phyloP scores from a whole-genome alignment of 2,888 invertebrate genomes.

The Cantharis rustica region DNA sequence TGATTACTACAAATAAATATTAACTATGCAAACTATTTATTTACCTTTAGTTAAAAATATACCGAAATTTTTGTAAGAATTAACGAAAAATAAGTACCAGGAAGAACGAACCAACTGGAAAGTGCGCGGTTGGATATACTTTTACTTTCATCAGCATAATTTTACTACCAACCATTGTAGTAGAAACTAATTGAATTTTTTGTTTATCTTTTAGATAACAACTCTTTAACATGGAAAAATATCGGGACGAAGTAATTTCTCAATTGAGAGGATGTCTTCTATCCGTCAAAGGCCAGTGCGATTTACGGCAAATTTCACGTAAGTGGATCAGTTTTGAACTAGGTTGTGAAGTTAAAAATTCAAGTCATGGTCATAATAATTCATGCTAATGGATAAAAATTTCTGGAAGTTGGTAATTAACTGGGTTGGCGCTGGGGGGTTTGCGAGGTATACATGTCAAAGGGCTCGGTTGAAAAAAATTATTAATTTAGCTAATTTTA shows the following conservation, averaged over 20 bases:
- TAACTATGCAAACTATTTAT: not conserved
- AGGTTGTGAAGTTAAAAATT: not conserved
- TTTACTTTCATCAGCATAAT: not conserved
- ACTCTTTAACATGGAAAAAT: slow-evolving; percentile 37
- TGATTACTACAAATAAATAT: not conserved
- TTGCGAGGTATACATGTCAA: not conserved
- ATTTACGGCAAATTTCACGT: slow-evolving; percentile 44
- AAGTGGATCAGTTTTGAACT: slow-evolving; percentile 27
- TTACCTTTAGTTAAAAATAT: not conserved
- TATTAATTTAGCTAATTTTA: no score
- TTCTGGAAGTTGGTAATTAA: not conserved
- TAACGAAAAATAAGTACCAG: not conserved
- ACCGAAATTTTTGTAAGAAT: not conserved
- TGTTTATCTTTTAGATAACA: not conserved
- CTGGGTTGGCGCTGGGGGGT: not conserved
- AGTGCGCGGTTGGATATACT: not conserved
- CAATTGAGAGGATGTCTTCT: slow-evolving; percentile 44
- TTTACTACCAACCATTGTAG: not conserved
- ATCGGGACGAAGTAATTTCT: slow-evolving; percentile 38
- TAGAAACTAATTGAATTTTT: not conserved
- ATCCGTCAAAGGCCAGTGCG: slow-evolving; percentile 43
- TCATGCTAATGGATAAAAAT: not conserved
- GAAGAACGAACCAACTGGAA: not conserved
- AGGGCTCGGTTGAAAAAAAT: not conserved
- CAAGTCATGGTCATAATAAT: not conserved